These are phyloP conservation scores for Callyntrura guangdongensis DNA, from an alignment of 2,888 invertebrate genomes.

Conservation along the genomic window DNA sequence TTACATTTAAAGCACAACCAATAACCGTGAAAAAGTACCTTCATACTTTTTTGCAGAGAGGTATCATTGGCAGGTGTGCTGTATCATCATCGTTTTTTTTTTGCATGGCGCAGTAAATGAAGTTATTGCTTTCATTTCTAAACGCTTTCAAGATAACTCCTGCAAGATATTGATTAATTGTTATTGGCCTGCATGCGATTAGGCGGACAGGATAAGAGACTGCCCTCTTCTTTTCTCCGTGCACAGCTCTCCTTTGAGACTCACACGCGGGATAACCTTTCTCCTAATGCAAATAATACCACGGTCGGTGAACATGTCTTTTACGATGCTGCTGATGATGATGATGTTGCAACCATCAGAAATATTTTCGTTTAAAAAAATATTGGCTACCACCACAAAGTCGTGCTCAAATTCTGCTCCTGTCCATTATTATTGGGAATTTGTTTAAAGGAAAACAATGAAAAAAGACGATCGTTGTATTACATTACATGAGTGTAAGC, in stretches of 20 bases:
- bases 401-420: slow-evolving; percentile 1
- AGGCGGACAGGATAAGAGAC: neutral
- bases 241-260: neutral
- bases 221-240: neutral
- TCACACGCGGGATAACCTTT: neutral
- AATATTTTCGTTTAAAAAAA: neutral
- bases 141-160: neutral
- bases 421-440: neutral
- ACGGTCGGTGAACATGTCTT: neutral
- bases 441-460: neutral
- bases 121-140: slow-evolving; percentile 2
- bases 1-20: too few relatives aligned
- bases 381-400: neutral
- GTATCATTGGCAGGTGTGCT: too few relatives aligned
- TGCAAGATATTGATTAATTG: slow-evolving; percentile 52
- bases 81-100: too few relatives aligned
- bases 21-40: neutral
- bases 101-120: neutral
- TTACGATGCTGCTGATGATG: neutral
- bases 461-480: neutral
- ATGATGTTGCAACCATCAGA: neutral
- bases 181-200: slow-evolving; percentile 36
- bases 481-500: too few relatives aligned
- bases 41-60: neutral
- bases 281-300: neutral